phyloP scores from a whole-genome alignment of 2,113 vertebrate species.

The Brachyhypopomus gauderio region DNA sequence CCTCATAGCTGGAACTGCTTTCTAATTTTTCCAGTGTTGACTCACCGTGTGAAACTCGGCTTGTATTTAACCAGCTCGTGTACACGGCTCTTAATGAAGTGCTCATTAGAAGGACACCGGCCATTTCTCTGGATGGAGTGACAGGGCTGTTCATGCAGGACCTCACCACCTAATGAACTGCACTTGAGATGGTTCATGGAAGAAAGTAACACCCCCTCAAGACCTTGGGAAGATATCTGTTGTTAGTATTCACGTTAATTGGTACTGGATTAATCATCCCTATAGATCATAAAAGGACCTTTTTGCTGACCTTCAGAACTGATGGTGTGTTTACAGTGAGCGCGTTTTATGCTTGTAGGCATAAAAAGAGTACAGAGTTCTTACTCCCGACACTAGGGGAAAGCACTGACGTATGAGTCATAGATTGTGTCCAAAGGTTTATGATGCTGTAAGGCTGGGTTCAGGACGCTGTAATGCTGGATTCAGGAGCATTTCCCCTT shows the following conservation, averaged over 20 bases:
- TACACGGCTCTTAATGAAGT: not conserved
- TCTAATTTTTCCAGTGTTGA: not conserved
- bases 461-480: too few relatives aligned
- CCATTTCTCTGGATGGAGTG: not conserved
- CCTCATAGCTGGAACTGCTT: not conserved
- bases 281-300: slow-evolving; percentile 10
- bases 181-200: not conserved
- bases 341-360: not conserved
- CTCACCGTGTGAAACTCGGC: not conserved
- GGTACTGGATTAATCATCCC: slow-evolving; percentile 1
- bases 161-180: not conserved
- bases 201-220: not conserved
- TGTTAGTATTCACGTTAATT: not conserved
- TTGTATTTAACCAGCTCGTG: not conserved
- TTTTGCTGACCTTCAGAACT: not conserved
- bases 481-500: not conserved
- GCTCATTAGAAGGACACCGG: not conserved
- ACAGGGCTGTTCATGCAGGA: not conserved
- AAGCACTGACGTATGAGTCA: not conserved
- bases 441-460: not conserved
- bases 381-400: not conserved
- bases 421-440: not conserved
- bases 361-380: not conserved
- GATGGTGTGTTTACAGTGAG: slow-evolving; percentile 19
- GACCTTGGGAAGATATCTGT: not conserved